Evolutionary conservation across 1,140 invertebrate genomes (phyloP).

Genomic region (Euglossa dilemma): DNA sequence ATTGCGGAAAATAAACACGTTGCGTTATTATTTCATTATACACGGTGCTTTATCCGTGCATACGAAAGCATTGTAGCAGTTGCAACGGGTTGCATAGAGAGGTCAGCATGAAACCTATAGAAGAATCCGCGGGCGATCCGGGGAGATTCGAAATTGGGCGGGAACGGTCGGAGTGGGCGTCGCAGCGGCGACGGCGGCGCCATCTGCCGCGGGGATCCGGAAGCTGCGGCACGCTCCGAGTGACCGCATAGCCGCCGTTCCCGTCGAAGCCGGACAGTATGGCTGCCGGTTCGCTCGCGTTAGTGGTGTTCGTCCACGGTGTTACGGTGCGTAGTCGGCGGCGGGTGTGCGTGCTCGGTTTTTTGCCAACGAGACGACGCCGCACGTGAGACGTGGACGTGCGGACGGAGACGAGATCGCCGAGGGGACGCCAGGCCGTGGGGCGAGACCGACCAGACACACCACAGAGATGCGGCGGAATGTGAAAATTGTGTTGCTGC

Average conservation of each 20-base stretch:
- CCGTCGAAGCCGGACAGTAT: conserved; percentile 67
- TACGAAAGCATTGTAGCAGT: no score
- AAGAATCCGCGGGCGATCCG: no score
- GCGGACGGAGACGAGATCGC: background rate
- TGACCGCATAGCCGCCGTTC: conserved; percentile 20
- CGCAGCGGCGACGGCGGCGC: background rate
- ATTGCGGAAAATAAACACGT: background rate
- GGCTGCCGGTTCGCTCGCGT: conserved; percentile 73
- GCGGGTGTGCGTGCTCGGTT: conserved; percentile 62
- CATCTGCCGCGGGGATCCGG: conserved; percentile 16
- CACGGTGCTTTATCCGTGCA: no score
- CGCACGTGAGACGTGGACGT: conserved; percentile 9
- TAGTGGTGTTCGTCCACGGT: conserved; percentile 42
- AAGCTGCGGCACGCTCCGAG: background rate
- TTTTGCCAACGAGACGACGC: conserved; percentile 20
- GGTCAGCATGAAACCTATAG: background rate
- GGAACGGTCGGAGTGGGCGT: background rate
- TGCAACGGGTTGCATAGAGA: background rate
- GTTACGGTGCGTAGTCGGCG: conserved; percentile 51
- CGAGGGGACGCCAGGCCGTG: background rate
- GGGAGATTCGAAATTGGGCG: conserved; percentile 30
- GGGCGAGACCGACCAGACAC: conserved; percentile 27
- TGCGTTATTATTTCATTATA: background rate
- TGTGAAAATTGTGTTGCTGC: conserved; percentile 83
- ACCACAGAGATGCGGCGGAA: conserved; percentile 82